Base-by-base conservation (phyloP, 2,888 invertebrate species). In the Ypsolopha scabrella region DNA sequence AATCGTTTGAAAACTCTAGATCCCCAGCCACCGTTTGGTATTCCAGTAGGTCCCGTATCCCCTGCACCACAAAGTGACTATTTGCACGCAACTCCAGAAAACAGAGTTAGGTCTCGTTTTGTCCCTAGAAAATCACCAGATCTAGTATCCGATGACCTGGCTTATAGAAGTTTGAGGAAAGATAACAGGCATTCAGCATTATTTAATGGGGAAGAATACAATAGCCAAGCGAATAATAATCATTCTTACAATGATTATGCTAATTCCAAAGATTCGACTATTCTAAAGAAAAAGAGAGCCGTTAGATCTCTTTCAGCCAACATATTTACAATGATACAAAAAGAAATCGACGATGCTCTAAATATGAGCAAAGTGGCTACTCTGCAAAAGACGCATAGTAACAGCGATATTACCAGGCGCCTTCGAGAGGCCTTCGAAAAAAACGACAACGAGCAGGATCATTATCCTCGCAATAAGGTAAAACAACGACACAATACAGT, bases 11-110 rank as follows among this genome's bases (percentile, higher is more conserved):
- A 91, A 70, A 89, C 92, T 6, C 67, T 90, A 3, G 95, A 96
- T 51, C 94, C 93, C 11, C 96, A 96, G 67, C 95, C 94, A 39
- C 95, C 94, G 1, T 97, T 97, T 70, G 96, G 96, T 14, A 96
- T 97, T 65, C 96, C 96, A 0, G 72, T 96, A 39, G 94, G 94
- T 2, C 95, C 95, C 9, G 91, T 95, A 24, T 89, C 93, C 0
- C 91, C 92, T 1, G 93, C 94, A 6, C 90, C 95, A 0, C 91
- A 92, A 54, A 94, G 91, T 60, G 95, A 96, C 72, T 97, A 97
- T 67, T 85, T 96, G 52, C 95, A 95, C 68, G 92, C 92, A 1
- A 89, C 88, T 10, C 92, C 93, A 3, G 89, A 90, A 63, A 88
- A 80, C 52, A 87, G 87, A 58, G 77, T 77, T 9, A 87, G 91